phyloP scores from a whole-genome alignment of 2,113 vertebrate genomes.

The Polyodon spathula region DNA sequence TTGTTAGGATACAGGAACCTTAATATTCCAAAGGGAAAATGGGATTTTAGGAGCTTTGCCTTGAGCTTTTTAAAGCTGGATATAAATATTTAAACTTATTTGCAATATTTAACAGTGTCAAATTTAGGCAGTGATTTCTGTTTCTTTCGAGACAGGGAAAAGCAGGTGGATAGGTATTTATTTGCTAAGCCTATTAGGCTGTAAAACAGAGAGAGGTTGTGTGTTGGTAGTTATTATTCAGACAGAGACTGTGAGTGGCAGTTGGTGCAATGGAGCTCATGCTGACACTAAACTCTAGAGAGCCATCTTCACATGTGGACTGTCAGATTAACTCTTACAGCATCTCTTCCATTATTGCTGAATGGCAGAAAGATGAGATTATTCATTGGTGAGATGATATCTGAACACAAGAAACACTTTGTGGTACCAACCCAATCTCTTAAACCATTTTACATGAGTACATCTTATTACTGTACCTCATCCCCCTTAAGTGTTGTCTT shows the following conservation, averaged over 20 bases:
- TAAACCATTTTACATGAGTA: background rate
- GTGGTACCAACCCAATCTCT: too few relatives aligned
- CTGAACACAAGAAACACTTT: background rate
- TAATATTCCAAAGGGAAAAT: conserved; percentile 5
- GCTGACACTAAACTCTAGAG: conserved; percentile 40
- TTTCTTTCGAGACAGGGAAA: conserved; percentile 21
- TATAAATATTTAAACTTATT: conserved; percentile 32
- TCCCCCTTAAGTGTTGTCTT: background rate
- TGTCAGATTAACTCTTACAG: conserved; percentile 27
- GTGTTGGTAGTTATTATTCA: conserved; percentile 11
- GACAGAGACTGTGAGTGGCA: conserved; percentile 27
- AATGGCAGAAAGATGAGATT: conserved; percentile 15
- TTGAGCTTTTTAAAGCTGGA: conserved; percentile 22
- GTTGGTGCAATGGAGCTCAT: conserved; percentile 51
- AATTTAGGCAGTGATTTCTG: conserved; percentile 31
- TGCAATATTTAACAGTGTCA: background rate
- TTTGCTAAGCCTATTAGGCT: conserved; percentile 56
- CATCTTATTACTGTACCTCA: background rate
- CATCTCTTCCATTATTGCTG: conserved; percentile 21
- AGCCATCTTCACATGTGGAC: conserved; percentile 40
- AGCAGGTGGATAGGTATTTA: conserved; percentile 44
- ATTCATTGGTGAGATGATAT: conserved; percentile 8
- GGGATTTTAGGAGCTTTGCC: conserved; percentile 18
- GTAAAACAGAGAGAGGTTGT: conserved; percentile 25
- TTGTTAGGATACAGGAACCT: conserved; percentile 9